phyloP scores from a whole-genome alignment of 2,113 vertebrate genomes.

The Prietella phreatophila region DNA sequence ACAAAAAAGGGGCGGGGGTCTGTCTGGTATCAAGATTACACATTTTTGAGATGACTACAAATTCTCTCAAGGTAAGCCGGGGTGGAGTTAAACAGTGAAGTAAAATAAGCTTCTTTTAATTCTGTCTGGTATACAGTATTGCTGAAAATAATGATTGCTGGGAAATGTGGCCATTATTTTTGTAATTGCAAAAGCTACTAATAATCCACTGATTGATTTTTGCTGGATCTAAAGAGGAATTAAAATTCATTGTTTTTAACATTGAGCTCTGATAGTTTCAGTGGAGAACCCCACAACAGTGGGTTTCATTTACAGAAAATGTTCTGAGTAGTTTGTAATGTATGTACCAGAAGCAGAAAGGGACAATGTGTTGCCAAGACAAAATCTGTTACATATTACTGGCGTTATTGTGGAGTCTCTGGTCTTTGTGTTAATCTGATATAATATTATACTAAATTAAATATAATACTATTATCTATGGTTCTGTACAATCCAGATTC shows the following conservation, averaged over 20 bases:
- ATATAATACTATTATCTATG: neutral
- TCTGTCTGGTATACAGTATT: neutral
- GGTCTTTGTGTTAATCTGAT: neutral
- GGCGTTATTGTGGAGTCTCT: neutral
- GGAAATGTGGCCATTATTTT: neutral
- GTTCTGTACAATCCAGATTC: neutral
- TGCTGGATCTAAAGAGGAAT: neutral
- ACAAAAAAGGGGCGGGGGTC: constrained; percentile 30
- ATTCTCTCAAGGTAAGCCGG: neutral
- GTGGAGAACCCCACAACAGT: neutral
- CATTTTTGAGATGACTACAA: constrained; percentile 53
- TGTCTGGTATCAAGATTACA: constrained; percentile 61
- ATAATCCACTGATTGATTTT: neutral
- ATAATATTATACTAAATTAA: neutral
- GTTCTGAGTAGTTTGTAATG: neutral
- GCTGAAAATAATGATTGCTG: neutral
- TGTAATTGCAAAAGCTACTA: neutral
- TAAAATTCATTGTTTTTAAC: neutral
- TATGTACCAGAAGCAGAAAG: neutral
- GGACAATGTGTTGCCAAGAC: neutral
- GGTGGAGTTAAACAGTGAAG: neutral
- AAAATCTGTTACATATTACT: neutral
- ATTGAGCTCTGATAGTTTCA: neutral
- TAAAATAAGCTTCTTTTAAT: neutral
- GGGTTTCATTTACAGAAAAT: neutral